These are phyloP conservation scores for Anodontia alba DNA, from an alignment of 2,888 invertebrate genomes.

Conservation along the genomic window DNA sequence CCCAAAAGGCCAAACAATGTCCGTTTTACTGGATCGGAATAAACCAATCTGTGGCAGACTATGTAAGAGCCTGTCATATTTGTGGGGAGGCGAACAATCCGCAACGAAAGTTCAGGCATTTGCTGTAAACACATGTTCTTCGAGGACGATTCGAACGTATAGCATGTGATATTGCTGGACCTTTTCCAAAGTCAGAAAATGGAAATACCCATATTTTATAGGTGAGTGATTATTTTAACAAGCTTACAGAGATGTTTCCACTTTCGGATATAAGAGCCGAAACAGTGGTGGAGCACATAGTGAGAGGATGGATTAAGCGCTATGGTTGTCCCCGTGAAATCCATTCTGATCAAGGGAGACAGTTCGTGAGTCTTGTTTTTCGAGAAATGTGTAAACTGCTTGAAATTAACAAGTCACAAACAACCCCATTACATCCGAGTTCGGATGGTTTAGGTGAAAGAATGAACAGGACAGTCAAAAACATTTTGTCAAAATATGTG, in stretches of 20 bases:
- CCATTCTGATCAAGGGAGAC: constrained; percentile 9
- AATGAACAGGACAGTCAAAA: constrained; percentile 13
- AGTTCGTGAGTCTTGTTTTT: not conserved
- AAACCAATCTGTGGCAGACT: not conserved
- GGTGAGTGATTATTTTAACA: not conserved
- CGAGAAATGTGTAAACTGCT: no score
- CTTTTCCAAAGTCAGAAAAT: constrained; percentile 9
- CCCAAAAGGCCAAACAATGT: constrained; percentile 13
- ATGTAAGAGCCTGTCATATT: constrained; percentile 3
- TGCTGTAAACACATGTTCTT: not conserved
- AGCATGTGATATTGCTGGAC: not conserved
- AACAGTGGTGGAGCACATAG: constrained; percentile 7
- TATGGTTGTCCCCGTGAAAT: not conserved
- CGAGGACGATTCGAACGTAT: constrained; percentile 3
- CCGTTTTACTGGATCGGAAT: constrained; percentile 31
- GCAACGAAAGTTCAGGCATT: not conserved
- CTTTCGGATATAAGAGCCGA: not conserved
- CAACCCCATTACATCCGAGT: constrained; percentile 6
- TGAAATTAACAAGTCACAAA: not conserved
- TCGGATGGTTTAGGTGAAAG: constrained; percentile 37
- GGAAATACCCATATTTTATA: not conserved
- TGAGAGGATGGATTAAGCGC: constrained; percentile 11
- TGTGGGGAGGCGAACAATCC: constrained; percentile 28
- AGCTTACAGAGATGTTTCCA: not conserved
- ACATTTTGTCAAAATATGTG: not conserved